phyloP scores from a whole-genome alignment of 2,113 vertebrate genomes.

The Vulpes ferrilata region DNA sequence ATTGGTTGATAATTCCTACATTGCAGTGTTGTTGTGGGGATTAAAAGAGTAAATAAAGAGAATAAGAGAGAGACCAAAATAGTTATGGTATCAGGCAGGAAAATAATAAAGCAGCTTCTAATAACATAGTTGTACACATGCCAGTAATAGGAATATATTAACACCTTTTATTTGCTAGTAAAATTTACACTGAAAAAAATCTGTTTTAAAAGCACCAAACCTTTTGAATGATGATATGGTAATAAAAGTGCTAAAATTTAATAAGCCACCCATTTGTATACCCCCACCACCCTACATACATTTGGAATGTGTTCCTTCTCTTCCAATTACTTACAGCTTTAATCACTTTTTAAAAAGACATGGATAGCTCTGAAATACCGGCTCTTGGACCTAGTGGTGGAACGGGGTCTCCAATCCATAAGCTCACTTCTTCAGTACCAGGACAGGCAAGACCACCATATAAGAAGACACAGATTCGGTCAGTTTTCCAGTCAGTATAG shows the following conservation, averaged over 20 bases:
- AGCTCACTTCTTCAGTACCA: background rate
- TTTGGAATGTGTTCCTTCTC: background rate
- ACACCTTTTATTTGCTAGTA: slow-evolving; percentile 95
- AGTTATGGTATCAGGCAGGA: slow-evolving; percentile 71
- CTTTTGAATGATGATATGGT: background rate
- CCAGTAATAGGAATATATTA: slow-evolving; percentile 99
- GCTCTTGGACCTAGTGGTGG: background rate
- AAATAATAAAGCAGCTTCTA: slow-evolving; percentile 98
- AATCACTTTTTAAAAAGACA: background rate
- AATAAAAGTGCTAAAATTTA: slow-evolving; percentile 14
- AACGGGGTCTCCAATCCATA: background rate
- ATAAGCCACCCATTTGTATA: background rate
- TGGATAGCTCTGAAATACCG: background rate
- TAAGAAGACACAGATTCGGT: background rate
- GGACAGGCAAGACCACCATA: background rate
- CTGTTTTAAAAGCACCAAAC: background rate
- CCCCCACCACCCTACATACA: too few relatives aligned
- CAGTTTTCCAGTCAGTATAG: background rate
- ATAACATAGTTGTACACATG: slow-evolving; percentile 99
- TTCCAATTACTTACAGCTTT: background rate
- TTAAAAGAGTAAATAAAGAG: background rate
- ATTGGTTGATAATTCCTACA: background rate
- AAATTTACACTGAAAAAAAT: background rate
- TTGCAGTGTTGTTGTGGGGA: background rate
- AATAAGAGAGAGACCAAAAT: background rate